Evolutionary conservation across 2,888 invertebrate species (phyloP).

Genomic region (Pyrrhosoma nymphula): DNA sequence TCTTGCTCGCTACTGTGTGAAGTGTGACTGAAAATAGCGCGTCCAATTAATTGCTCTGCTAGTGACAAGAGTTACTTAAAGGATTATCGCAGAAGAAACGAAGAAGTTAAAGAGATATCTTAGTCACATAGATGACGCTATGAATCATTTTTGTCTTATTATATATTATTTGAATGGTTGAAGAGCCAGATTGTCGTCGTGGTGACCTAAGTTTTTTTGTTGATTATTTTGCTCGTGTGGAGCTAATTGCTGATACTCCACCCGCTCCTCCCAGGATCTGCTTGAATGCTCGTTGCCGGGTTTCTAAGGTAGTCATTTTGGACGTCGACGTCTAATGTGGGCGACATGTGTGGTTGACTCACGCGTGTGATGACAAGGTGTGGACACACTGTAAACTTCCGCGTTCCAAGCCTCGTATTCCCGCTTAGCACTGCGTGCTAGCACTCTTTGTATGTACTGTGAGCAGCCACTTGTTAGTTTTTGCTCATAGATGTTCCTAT

Average conservation of each 20-base stretch:
- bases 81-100: no score
- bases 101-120: no score
- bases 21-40: no score
- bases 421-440: background rate
- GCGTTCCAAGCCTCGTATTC: background rate
- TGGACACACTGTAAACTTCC: background rate
- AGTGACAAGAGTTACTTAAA: no score
- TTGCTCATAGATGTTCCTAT: background rate
- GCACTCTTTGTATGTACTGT: background rate
- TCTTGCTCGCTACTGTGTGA: no score
- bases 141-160: no score
- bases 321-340: background rate
- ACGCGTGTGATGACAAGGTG: background rate
- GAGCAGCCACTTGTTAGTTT: background rate
- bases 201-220: no score
- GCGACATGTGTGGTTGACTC: background rate
- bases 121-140: no score
- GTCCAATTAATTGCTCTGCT: no score
- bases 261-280: background rate
- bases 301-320: background rate
- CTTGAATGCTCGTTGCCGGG: background rate
- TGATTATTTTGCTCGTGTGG: no score
- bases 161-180: no score
- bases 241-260: background rate
- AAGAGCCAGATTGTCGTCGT: no score